phyloP scores from a whole-genome alignment of 2,888 invertebrate genomes.

The Ptychoptera contaminata region DNA sequence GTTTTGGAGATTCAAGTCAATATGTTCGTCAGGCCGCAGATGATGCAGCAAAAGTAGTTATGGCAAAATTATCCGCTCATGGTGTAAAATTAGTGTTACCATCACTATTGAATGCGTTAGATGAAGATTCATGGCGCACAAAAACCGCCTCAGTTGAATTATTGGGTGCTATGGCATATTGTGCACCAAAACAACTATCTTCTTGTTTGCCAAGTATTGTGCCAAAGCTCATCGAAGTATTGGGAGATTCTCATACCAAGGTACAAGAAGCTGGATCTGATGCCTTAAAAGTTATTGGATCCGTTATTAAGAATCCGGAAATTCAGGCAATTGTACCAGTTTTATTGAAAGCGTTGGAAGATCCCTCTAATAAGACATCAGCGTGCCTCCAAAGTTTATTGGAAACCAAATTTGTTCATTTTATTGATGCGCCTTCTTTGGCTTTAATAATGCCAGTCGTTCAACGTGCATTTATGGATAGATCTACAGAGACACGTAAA shows the following conservation, averaged over 20 bases:
- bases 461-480: conserved; percentile 91
- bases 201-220: conserved; percentile 97
- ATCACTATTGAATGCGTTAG: conserved; percentile 76
- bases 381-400: conserved; percentile 81
- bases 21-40: conserved; percentile 94
- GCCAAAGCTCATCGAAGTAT: conserved; percentile 89
- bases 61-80: conserved; percentile 88
- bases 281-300: conserved; percentile 89
- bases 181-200: conserved; percentile 96
- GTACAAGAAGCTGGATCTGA: conserved; percentile 95
- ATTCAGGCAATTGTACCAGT: conserved; percentile 87
- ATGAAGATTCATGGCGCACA: conserved; percentile 98
- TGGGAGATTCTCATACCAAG: conserved; percentile 94
- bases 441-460: conserved; percentile 99
- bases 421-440: conserved; percentile 95
- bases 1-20: conserved; percentile 91
- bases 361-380: conserved; percentile 90
- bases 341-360: conserved; percentile 79
- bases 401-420: conserved; percentile 97
- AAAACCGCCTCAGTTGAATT: conserved; percentile 93
- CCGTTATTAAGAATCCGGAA: conserved; percentile 96
- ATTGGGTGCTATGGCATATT: conserved; percentile 95
- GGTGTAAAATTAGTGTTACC: conserved; percentile 96
- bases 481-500: conserved; percentile 94
- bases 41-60: conserved; percentile 89